Evolutionary conservation across 2,797 vertebrate genomes (phyloP).

Genomic region (Ceryle rudis): DNA sequence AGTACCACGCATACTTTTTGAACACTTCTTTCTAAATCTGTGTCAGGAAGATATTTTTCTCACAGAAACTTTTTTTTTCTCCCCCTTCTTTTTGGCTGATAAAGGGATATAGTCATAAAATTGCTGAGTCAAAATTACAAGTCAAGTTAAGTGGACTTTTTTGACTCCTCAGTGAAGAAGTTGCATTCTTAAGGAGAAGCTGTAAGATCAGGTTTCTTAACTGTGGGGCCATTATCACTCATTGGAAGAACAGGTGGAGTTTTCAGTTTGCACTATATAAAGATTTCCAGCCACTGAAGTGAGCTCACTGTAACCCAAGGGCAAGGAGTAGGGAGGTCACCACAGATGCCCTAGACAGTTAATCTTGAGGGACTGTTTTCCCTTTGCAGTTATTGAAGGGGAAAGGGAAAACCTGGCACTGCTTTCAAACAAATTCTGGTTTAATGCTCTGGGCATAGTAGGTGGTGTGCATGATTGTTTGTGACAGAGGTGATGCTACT

Average conservation of each 20-base stretch:
- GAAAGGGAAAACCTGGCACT: background rate
- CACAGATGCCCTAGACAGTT: background rate
- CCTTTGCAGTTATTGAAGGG: background rate
- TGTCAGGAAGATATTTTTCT: background rate
- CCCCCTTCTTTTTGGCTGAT: background rate
- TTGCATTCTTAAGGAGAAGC: background rate
- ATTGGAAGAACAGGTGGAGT: background rate
- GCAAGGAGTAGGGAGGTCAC: background rate
- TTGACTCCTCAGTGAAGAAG: background rate
- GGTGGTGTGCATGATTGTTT: background rate
- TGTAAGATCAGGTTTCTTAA: background rate
- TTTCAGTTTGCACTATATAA: background rate
- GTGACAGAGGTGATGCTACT: background rate
- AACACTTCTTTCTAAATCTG: background rate
- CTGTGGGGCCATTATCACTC: background rate
- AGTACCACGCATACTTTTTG: background rate
- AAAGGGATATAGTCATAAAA: background rate
- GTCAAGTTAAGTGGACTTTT: background rate
- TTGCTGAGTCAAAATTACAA: background rate
- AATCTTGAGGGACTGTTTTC: background rate
- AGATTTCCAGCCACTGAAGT: background rate
- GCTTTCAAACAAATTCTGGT: background rate
- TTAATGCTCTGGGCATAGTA: background rate
- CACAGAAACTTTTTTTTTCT: background rate
- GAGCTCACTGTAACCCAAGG: background rate